Percentiles rank a stretch among this genome's conserved stretches.
phyloP scores from a whole-genome alignment of 2,113 vertebrate genomes.

The Pseudopodoces humilis region DNA sequence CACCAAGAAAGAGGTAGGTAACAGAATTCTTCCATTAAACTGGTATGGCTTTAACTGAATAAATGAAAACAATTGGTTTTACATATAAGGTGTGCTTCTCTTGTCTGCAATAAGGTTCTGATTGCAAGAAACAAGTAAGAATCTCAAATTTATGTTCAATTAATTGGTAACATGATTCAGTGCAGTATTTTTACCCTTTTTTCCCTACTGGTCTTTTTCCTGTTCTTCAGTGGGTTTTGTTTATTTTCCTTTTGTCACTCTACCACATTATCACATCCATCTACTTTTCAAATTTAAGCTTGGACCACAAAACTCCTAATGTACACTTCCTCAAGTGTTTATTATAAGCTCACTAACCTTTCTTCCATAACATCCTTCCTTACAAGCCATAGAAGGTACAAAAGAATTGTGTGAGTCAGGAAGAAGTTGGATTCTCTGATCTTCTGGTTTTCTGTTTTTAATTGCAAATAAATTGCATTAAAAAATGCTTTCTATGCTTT shows the following conservation, averaged over 20 bases:
- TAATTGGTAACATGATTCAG: not conserved
- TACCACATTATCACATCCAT: not conserved
- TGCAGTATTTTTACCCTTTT: not conserved
- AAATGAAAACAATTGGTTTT: not conserved
- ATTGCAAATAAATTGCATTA: not conserved
- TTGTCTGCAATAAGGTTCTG: not conserved
- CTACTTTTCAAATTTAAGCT: not conserved
- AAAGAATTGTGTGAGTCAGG: not conserved
- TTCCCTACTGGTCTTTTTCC: not conserved
- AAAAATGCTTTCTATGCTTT: not conserved
- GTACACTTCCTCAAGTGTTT: not conserved
- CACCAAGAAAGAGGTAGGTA: not conserved
- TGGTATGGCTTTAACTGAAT: not conserved
- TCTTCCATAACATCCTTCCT: not conserved
- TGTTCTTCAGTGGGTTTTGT: not conserved
- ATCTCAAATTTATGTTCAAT: not conserved
- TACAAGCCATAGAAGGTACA: not conserved
- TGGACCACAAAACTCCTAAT: not conserved
- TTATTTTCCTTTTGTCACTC: not conserved
- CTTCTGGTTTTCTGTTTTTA: not conserved
- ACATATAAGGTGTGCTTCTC: not conserved
- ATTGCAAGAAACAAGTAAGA: not conserved
- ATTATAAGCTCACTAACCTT: not conserved
- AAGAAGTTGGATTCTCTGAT: not conserved
- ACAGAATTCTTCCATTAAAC: not conserved